These are phyloP conservation scores for Dicaeum eximium DNA, from an alignment of 2,113 vertebrate genomes.

Conservation along the genomic window DNA sequence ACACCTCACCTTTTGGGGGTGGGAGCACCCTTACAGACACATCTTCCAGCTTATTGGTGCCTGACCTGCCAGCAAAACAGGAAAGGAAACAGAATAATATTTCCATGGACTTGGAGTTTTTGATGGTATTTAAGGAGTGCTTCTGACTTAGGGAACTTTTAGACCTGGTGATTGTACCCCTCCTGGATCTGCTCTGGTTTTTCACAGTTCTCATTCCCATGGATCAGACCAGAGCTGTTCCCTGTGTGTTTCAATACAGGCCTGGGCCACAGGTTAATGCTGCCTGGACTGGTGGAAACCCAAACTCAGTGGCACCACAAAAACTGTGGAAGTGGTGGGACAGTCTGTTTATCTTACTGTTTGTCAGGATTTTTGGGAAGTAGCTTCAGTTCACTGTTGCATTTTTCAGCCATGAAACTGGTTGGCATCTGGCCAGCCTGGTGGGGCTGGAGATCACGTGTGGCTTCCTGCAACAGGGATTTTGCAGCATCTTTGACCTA, in stretches of 20 bases:
- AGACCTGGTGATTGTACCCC: neutral
- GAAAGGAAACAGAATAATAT: neutral
- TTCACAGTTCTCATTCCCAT: neutral
- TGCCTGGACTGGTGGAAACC: neutral
- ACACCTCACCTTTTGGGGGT: neutral
- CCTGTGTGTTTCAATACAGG: neutral
- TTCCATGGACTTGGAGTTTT: neutral
- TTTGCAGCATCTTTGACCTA: neutral
- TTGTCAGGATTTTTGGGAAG: neutral
- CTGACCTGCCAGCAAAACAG: neutral
- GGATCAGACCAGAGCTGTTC: neutral
- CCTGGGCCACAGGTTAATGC: neutral
- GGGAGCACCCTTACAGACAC: neutral
- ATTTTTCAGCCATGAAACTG: neutral
- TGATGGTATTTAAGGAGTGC: neutral
- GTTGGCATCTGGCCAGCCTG: constrained; percentile 2
- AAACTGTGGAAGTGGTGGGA: neutral
- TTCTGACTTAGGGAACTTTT: neutral
- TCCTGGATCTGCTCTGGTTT: neutral
- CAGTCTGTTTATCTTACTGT: neutral
- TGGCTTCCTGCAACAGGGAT: constrained; percentile 10
- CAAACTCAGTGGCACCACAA: neutral
- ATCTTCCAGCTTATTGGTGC: neutral
- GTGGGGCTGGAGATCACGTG: neutral
- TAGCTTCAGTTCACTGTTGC: neutral